A percentile compares a stretch with the other conserved stretches of the same genome.
These are phyloP conservation scores for Coracopsis vasa DNA, from an alignment of 2,113 vertebrate species.

Conservation along the genomic window DNA sequence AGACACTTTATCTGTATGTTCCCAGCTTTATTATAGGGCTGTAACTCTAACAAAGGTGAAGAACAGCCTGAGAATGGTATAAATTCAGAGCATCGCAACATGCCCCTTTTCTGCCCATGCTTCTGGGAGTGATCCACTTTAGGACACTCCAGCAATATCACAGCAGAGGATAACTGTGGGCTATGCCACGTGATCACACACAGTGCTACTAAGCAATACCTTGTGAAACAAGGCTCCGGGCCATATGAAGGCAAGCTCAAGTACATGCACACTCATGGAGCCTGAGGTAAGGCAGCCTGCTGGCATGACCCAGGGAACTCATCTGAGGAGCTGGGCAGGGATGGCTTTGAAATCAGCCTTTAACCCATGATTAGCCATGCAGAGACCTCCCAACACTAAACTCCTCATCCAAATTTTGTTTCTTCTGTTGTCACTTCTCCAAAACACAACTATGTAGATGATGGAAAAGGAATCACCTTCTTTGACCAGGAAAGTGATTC, in stretches of 20 bases:
- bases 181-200: fast-evolving
- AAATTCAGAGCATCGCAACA: neutral
- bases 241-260: fast-evolving
- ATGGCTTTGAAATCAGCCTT: neutral
- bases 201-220: neutral
- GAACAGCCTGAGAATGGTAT: neutral
- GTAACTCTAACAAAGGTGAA: neutral
- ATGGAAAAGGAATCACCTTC: neutral
- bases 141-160: too few relatives aligned
- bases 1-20: neutral
- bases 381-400: neutral
- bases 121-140: neutral
- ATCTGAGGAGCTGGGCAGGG: neutral
- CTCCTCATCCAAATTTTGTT: neutral
- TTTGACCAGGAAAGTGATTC: neutral
- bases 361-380: fast-evolving
- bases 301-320: neutral
- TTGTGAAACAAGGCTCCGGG: too few relatives aligned
- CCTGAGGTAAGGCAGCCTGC: neutral
- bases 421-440: neutral
- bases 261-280: fast-evolving
- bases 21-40: neutral
- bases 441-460: neutral
- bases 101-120: neutral
- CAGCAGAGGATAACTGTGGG: neutral